Base-by-base conservation (phyloP, 2,888 invertebrate species). In the Ptychoptera contaminata region DNA sequence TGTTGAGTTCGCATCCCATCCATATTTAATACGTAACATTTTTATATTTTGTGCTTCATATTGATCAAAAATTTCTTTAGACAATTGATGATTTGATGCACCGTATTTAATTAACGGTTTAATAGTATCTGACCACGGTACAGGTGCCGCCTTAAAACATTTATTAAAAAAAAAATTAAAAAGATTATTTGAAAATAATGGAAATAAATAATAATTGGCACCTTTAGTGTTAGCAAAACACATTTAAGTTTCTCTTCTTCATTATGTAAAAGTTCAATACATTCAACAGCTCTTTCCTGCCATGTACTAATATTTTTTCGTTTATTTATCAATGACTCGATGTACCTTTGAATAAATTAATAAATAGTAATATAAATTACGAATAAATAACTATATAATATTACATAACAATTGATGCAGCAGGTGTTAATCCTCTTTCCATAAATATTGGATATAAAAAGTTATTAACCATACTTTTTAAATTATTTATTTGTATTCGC, bases 11-110 rank as follows among this genome's bases (percentile, higher is more conserved):
- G 57, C 56, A 2, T 61, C 57, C 63, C 66, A 66, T 30, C 59
- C 61, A 45, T 66, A 66, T 51, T 66, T 65, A 1, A 56, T 56
- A 52, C 63, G 62, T 56, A 66, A 60, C 12, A 64, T 61, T 54
- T 65, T 65, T 8, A 66, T 61, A 8, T 58, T 57, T 53, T 66
- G 65, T 31, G 60, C 56, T 47, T 65, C 63, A 45, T 60, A 62
- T 51, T 63, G 61, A 1, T 56, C 57, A 42, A 56, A 58, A 31
- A 66, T 65, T 48, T 61, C 60, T 1, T 54, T 46, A 8, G 64
- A 61, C 31, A 64, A 44, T 1, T 63, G 62, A 54, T 66, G 64
- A 16, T 61, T 61, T 1, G 64, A 63, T 39, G 56, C 55, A n/a
- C 63, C 57, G 4, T 64, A 46, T 47, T 58, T 58, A 2, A 62